Evolutionary conservation across 2,888 invertebrate genomes (phyloP).

Genomic region (Eupeodes latifasciatus): DNA sequence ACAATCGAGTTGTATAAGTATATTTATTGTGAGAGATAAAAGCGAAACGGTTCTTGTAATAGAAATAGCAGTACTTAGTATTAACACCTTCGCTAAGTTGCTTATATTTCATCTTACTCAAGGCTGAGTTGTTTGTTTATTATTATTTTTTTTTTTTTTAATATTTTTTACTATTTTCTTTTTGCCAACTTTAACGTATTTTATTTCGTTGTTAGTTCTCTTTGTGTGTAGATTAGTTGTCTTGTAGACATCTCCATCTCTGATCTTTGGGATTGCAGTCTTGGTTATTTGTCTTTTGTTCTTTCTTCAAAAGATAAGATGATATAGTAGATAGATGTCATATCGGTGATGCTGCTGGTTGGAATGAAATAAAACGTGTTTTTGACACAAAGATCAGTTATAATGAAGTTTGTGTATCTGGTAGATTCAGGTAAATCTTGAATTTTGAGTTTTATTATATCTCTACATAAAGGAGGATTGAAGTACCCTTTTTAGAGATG

Average conservation of each 20-base stretch:
- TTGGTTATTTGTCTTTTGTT: constrained; percentile 29
- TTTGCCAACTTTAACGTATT: constrained; percentile 35
- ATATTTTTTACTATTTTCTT: background rate
- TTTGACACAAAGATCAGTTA: constrained; percentile 29
- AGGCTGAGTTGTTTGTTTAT: constrained; percentile 47
- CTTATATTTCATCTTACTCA: constrained; percentile 47
- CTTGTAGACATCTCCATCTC: constrained; percentile 34
- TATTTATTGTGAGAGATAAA: constrained; percentile 52
- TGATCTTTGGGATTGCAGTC: background rate
- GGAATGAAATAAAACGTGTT: constrained; percentile 11
- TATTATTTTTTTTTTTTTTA: background rate
- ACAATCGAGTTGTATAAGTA: constrained; percentile 21
- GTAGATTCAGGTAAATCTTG: constrained; percentile 11
- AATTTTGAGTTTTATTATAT: background rate
- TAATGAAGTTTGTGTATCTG: background rate
- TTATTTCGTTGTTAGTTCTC: constrained; percentile 14
- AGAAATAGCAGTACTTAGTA: constrained; percentile 67
- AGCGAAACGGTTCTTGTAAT: constrained; percentile 74
- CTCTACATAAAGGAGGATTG: background rate
- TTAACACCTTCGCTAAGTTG: constrained; percentile 65
- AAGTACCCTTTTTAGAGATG: constrained; percentile 37
- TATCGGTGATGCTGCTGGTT: background rate
- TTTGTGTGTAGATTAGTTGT: constrained; percentile 14
- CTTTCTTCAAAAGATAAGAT: background rate
- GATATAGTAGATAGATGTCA: constrained; percentile 5